Base-by-base conservation (phyloP, 92 coral and sea anemone species). In the Isaurus tuberculatus region DNA sequence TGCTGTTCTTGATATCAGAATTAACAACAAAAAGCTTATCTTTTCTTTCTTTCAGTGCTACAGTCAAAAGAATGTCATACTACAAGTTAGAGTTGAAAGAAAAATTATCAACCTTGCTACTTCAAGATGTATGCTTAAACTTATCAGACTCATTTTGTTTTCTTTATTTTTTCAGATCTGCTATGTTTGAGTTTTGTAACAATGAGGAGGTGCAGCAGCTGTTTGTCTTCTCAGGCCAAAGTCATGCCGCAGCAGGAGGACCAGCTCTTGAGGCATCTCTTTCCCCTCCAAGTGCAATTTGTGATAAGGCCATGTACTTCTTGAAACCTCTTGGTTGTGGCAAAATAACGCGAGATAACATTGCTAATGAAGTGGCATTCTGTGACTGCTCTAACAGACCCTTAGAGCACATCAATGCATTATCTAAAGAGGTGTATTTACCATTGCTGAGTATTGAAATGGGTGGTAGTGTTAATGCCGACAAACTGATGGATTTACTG, bases 141-240 rank as follows among this genome's bases (percentile, higher is more conserved):
- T 19, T 20, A 17, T 46, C 3, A 0, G 11, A 20, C n/a, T 19
- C 27, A 23, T 23, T 22, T 6, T 64, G 16, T 9, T 6, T 25
- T n/a, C 14, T 43, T n/a, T 0, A 44, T 73, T 81, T 3, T 22
- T 46, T 58, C 84, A 95, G 99, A 92, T 89, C 88, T 85, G 94
- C 94, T 30, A 97, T 97, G 99, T 97, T 97, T 90, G 99, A 97
- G 77, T 97, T 97, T 89, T 97, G 99, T 87, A 97, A 97, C 90
- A 97, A 92, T 79, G 98, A 97, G 73, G 99, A 97, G 43, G 89
- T 93, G 61, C 94, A 91, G 31, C 90, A 89, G 79, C 79, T 97
- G 85, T 90, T 80, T 61, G 86, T 97, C 51, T 97, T 65, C 61
- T 94, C 97, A 63, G 70, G 93, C 48, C 70, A 77, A 36, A 77